A percentile compares a stretch with the other conserved stretches of the same genome.
phyloP scores from a whole-genome alignment of 2,888 invertebrate genomes.

The Napeogenes inachia region DNA sequence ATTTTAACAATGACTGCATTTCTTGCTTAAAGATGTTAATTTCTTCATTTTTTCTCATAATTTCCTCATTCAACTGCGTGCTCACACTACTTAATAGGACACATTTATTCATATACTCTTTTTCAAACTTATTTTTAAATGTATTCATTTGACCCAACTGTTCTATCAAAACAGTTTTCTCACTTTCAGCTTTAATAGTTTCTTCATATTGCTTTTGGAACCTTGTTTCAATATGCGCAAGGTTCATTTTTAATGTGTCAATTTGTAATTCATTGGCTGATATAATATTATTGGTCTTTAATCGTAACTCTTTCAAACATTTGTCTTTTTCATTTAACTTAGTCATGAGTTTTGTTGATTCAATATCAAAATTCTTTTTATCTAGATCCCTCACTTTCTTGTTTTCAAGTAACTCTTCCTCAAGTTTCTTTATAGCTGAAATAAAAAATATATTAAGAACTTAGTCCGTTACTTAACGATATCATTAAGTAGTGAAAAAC shows the following conservation, averaged over 20 bases:
- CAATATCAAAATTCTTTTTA: conserved; percentile 38
- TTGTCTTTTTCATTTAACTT: conserved; percentile 44
- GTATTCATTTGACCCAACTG: conserved; percentile 38
- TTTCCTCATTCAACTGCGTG: conserved; percentile 36
- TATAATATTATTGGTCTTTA: conserved; percentile 32
- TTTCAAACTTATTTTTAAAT: conserved; percentile 40
- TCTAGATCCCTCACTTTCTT: conserved; percentile 39
- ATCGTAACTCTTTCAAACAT: conserved; percentile 36
- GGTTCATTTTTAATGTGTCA: conserved; percentile 37
- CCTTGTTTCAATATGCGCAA: conserved; percentile 35
- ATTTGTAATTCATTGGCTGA: conserved; percentile 38
- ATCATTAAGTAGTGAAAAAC: too few species aligned
- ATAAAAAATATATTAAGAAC: conserved; percentile 15
- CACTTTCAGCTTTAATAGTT: conserved; percentile 32
- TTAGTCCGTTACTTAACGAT: too few species aligned
- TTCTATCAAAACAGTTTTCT: conserved; percentile 35
- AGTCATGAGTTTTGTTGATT: conserved; percentile 39
- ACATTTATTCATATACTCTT: conserved; percentile 43
- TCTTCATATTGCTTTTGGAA: conserved; percentile 33
- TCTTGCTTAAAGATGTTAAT: conserved; percentile 35
- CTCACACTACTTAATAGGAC: conserved; percentile 34
- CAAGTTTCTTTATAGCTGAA: conserved; percentile 41
- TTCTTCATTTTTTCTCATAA: conserved; percentile 29
- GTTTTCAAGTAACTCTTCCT: conserved; percentile 39
- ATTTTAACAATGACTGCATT: conserved; percentile 33